Base-by-base conservation (phyloP, 2,797 vertebrate genomes). In the Sebastes vulpes region DNA sequence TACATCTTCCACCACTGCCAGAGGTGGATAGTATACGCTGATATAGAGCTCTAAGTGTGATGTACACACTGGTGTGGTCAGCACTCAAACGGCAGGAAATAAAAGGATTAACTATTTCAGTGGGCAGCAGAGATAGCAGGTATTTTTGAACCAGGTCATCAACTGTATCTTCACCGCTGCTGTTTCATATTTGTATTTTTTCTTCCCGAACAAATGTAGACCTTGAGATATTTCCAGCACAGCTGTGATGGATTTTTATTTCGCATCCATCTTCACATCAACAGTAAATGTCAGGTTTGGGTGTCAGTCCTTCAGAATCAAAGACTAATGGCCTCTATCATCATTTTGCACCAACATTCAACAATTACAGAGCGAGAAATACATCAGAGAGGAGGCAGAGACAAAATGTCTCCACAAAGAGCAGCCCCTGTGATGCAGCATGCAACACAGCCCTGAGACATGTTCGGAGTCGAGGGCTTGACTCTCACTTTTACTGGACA, bases 231-330 rank as follows among this genome's bases (percentile, higher is more conserved):
- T 79, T 85, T 85, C 65, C 72, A 65, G 52, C 38, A 2, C 73
- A 18, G 67, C 48, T 54, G n/a, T 42, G 42, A 48, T 75, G 61
- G 20, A 66, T 75, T 60, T 68, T 50, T 52, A 57, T 69, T 72
- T 60, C 31, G 54, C 38, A 70, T 78, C 32, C 57, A 59, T 61
- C 72, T 64, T 53, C 53, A 29, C 73, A 54, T 60, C 72, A 72
- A 18, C 70, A 32, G 61, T 81, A 79, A 75, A 77, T 75, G 72
- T 79, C 76, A 78, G 64, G 50, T 84, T 84, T 70, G 25, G 63
- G 61, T 80, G 59, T 79, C 79, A 75, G 77, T 38, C 79, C 69
- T 66, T 63, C 77, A 80, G 46, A 89, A 73, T 85, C 75, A 82
- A 81, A 83, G 72, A 70, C 77, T 70, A 66, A 65, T 60, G 63